phyloP scores from a whole-genome alignment of 2,113 vertebrate genomes.

The Ia io region DNA sequence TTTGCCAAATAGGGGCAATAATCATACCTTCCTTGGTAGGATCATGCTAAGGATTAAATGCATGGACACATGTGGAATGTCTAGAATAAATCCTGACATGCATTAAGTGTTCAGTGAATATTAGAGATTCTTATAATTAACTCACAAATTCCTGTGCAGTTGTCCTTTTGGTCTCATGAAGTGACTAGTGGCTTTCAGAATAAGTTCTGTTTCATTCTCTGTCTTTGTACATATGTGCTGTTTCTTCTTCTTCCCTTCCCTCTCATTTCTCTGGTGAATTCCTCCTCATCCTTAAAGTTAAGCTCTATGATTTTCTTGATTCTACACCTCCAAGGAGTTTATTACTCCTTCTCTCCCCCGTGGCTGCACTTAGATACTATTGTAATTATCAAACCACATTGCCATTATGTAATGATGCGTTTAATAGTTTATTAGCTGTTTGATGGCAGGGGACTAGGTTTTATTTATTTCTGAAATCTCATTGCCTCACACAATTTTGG shows the following conservation, averaged over 20 bases:
- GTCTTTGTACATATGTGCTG: background rate
- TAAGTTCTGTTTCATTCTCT: background rate
- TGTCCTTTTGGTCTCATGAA: background rate
- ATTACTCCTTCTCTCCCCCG: background rate
- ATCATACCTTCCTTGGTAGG: background rate
- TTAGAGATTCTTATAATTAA: background rate
- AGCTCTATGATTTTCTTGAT: background rate
- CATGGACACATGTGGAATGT: background rate
- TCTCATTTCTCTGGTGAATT: background rate
- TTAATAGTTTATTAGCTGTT: background rate
- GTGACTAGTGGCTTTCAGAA: background rate
- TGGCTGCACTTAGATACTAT: background rate
- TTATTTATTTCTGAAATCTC: conserved; percentile 30
- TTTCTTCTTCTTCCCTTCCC: background rate
- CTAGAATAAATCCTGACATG: background rate
- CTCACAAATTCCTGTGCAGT: background rate
- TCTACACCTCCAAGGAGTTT: background rate
- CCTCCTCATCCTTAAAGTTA: background rate
- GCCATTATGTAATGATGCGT: background rate
- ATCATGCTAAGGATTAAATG: background rate
- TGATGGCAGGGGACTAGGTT: background rate
- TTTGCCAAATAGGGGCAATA: background rate
- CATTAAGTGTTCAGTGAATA: background rate
- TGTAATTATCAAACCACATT: background rate
- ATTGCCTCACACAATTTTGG: background rate